Evolutionary conservation across 2,797 vertebrate genomes (phyloP), one percentile per base, ranked within the genome.

Genomic region (Sebastolobus altivelis): DNA sequence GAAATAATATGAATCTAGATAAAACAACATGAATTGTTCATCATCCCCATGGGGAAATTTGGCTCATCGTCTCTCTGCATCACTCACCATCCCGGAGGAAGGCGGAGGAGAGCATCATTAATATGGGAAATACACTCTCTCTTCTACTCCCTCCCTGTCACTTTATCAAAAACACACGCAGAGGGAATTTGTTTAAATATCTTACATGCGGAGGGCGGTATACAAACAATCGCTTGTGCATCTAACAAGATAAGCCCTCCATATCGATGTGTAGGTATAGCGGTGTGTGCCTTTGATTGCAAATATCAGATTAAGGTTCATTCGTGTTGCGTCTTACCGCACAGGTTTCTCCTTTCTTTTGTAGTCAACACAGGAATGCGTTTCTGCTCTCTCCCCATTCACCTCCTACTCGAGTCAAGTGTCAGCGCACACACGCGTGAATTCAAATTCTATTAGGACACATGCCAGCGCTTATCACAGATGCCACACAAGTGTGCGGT

Each of bases 11-110:
- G 49, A 83, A 80, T 85, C 77, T 56, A 88, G 79, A 82, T 84
- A 58, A 80, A 84, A 83, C 59, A 72, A 66, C 38, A 84, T 85
- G 60, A 87, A 73, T 85, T 80, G 73, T 86, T 87, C 54, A 83
- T 83, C 66, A 66, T 79, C 78, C 85, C 75, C 56, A 11, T 1
- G 40, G 72, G 77, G 72, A 72, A 72, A 85, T 73, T 66, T 77
- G 77, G 63, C 78, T 90, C 70, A 77, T 87, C n/a, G 3, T 83
- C 43, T 46, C 71, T 83, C 73, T 79, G 72, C 80, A 67, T 81
- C 68, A 81, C 38, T 80, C 82, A 85, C 11, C 67, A 62, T 81
- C 79, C 79, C 80, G 75, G 69, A 80, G 65, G 74, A 71, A 85
- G 81, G 74, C 1, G 14, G 67, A 76, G 66, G 49, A 81, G 73